Evolutionary conservation across 2,797 vertebrate genomes (phyloP).

Genomic region (Petrocephalus sullivani): DNA sequence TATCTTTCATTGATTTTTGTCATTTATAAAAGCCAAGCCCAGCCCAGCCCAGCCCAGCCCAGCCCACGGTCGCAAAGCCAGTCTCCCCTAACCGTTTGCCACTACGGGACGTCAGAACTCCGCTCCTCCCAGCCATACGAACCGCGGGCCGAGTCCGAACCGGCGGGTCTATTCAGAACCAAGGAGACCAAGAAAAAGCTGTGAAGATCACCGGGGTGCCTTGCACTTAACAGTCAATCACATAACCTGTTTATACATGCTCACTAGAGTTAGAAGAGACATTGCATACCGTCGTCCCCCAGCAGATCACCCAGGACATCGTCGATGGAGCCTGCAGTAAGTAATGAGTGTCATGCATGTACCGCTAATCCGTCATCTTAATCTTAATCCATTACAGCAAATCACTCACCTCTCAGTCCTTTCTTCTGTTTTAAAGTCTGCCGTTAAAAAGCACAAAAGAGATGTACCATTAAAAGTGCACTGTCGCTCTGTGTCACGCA

Average conservation of each 20-base stretch:
- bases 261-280: background rate
- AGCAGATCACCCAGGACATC: constrained; percentile 66
- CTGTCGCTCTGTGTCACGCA: background rate
- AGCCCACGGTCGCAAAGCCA: background rate
- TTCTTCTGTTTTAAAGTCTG: constrained; percentile 67
- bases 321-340: constrained; percentile 57
- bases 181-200: background rate
- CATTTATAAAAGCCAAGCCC: background rate
- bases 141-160: constrained; percentile 22
- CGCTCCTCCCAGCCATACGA: constrained; percentile 11
- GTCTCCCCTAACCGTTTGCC: constrained; percentile 36
- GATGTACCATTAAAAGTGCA: background rate
- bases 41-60: too few species aligned
- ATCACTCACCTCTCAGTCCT: constrained; percentile 59
- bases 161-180: background rate
- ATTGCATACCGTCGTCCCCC: constrained; percentile 55
- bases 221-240: background rate
- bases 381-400: background rate
- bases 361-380: background rate
- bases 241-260: background rate
- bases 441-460: constrained; percentile 20
- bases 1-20: background rate
- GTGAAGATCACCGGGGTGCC: background rate
- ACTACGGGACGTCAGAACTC: constrained; percentile 26
- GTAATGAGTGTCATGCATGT: background rate